Evolutionary conservation across 2,797 vertebrate genomes (phyloP), one percentile per base, ranked within the genome.

Genomic region (Poecilia velifera): DNA sequence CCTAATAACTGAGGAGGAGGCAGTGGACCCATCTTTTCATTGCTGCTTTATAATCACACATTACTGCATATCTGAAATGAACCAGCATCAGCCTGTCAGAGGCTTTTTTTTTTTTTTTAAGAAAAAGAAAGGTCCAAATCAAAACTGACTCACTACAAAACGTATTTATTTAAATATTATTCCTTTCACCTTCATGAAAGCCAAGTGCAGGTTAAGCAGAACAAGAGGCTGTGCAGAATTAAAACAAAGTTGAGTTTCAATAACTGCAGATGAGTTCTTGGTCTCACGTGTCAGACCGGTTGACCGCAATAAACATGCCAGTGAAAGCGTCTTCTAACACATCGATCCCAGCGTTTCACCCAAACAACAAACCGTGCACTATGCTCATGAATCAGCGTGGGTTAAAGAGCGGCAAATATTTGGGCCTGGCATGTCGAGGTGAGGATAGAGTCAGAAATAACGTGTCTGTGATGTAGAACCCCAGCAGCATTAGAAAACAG

Each of bases 401-500:
- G 74, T 45, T 83, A 71, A 82, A 83, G 76, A 78, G 80, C 73
- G 43, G 81, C 82, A 83, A 90, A 93, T 76, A 53, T 10, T 73
- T 84, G 76, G 82, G 76, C 51, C 66, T 76, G 62, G 78, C 76
- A 86, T 89, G 79, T 79, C 5, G 8, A 81, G 83, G 86, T 76
- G 82, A 41, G 10, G 76, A 82, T 76, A 86, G 72, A 82, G 79
- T 86, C 39, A 88, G 77, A 82, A 90, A 91, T 89, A 90, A 88
- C 66, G 51, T 74, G 76, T 84, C 64, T 87, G 84, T 89, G 90
- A 91, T 92, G 84, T 87, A 72, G 79, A 57, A 89, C 77, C 78
- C 74, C 18, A 83, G 87, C 84, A 71, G 88, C 88, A 83, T 88
- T 91, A 88, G 76, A 91, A 90, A 92, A 85, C 85, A 86, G 82